These are phyloP conservation scores for Apamea monoglypha DNA, from an alignment of 2,888 invertebrate genomes.

Conservation along the genomic window DNA sequence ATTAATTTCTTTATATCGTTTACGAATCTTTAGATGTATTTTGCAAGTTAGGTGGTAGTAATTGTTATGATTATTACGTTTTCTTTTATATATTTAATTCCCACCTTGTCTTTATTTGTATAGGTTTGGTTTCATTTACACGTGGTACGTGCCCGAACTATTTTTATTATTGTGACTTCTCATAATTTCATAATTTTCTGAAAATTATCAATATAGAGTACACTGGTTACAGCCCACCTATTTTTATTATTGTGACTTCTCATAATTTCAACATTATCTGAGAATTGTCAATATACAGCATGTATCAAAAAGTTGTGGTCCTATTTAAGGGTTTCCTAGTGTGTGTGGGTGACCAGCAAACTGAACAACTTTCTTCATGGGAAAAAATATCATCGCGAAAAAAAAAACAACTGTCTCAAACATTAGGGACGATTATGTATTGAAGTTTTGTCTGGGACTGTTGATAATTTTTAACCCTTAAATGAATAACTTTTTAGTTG, in stretches of 20 bases:
- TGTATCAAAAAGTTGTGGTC: neutral
- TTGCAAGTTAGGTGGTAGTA: neutral
- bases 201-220: neutral
- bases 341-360: neutral
- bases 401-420: neutral
- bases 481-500: neutral
- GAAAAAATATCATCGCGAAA: neutral
- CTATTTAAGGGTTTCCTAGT: neutral
- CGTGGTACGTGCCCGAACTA: neutral
- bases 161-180: neutral
- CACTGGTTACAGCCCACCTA: no score
- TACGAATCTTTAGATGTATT: constrained; percentile 13
- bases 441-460: neutral
- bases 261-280: neutral
- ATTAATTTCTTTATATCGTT: constrained; percentile 6
- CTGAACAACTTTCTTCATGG: neutral
- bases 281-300: neutral
- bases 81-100: neutral
- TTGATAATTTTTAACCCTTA: no score
- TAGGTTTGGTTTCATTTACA: neutral
- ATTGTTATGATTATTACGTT: constrained; percentile 20
- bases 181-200: neutral
- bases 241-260: neutral
- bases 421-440: neutral
- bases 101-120: neutral